Base-by-base conservation (phyloP, 2,888 invertebrate genomes). In the Lamproptera curius region DNA sequence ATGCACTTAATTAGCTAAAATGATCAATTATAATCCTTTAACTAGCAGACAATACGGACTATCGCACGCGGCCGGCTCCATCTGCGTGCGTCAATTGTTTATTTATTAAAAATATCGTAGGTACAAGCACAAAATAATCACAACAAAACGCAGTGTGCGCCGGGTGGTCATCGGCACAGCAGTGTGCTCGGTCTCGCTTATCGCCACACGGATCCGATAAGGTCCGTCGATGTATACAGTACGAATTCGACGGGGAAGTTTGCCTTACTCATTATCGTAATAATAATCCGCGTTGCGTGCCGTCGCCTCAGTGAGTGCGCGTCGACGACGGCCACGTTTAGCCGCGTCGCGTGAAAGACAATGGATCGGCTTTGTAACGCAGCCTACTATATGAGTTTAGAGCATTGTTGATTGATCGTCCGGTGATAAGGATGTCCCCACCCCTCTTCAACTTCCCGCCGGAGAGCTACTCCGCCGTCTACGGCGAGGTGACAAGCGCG, bases 391-490 rank as follows among this genome's bases (percentile, higher is more conserved):
- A 55, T 66, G 63, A 67, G 55, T 58, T 50, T 53, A 39, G 46
- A 14, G 20, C 28, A n/a, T n/a, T n/a, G 23, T 44, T 34, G 39
- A 41, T 36, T 16, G 36, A n/a, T 13, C 28, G 31, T 34, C 37
- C 44, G 34, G 52, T 56, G 55, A n/a, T n/a, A n/a, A 62, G 65
- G 60, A 83, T 80, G 83, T 71, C 78, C 52, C 65, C 73, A 51
- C 62, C 69, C 52, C 65, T 57, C 58, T 86, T 77, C 65, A 78
- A 67, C 61, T 86, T 86, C 59, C 86, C 86, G 48, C 86, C 86
- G 61, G 76, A 84, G 70, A 81, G 73, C 56, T 85, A 77, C 66
- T 86, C 86, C 41, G 84, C 76, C 51, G 69, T 86, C 56, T 86
- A 83, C 64, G 58, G 56, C 65, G 80, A 77, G 59, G 73, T 64